phyloP scores from a whole-genome alignment of 2,888 invertebrate species.

The Mythimna albipuncta region DNA sequence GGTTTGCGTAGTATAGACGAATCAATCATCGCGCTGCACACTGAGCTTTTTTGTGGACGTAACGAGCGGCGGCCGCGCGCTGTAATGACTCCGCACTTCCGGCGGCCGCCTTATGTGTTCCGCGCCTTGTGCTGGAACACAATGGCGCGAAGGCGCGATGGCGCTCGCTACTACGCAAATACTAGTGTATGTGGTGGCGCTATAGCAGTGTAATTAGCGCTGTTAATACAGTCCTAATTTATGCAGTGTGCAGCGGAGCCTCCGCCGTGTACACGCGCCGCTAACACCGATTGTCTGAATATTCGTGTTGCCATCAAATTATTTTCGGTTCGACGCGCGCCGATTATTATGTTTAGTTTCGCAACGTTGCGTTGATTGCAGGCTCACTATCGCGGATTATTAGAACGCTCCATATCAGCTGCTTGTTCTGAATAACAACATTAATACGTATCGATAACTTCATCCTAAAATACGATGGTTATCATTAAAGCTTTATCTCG shows the following conservation, averaged over 20 bases:
- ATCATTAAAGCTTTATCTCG: slow-evolving; percentile 71
- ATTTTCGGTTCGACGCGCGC: slow-evolving; percentile 74
- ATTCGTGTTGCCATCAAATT: slow-evolving; percentile 76
- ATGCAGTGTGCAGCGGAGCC: slow-evolving; percentile 72
- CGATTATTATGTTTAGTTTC: slow-evolving; percentile 77
- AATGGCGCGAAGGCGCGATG: slow-evolving; percentile 61
- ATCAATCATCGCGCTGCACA: slow-evolving; percentile 82
- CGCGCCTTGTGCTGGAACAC: slow-evolving; percentile 73
- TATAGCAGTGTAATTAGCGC: slow-evolving; percentile 80
- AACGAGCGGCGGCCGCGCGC: slow-evolving; percentile 74
- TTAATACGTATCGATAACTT: slow-evolving; percentile 70
- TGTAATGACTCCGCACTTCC: slow-evolving; percentile 82
- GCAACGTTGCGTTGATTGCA: slow-evolving; percentile 73
- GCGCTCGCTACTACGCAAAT: slow-evolving; percentile 73
- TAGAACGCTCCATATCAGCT: slow-evolving; percentile 71
- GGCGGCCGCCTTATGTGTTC: slow-evolving; percentile 71
- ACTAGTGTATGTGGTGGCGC: slow-evolving; percentile 76
- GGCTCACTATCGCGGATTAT: slow-evolving; percentile 71
- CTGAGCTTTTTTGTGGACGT: slow-evolving; percentile 80
- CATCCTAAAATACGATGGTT: slow-evolving; percentile 72
- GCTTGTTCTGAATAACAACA: slow-evolving; percentile 76
- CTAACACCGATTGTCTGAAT: slow-evolving; percentile 71
- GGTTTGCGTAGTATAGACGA: slow-evolving; percentile 75
- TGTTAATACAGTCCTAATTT: slow-evolving; percentile 78
- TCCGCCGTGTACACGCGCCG: slow-evolving; percentile 52